These are phyloP conservation scores for Eupithecia vulgata DNA, from an alignment of 2,888 invertebrate species.

Conservation along the genomic window DNA sequence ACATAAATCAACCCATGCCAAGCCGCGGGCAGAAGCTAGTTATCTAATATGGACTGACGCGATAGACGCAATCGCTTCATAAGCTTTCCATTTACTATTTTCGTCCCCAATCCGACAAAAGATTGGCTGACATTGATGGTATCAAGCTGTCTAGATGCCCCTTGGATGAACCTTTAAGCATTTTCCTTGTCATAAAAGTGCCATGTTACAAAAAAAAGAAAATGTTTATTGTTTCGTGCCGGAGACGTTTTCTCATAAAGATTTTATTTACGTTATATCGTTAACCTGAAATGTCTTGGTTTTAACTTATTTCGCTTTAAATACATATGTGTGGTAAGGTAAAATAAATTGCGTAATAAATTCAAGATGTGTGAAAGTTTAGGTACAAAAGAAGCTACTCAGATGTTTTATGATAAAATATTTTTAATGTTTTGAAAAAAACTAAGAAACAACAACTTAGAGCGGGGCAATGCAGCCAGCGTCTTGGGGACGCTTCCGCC, in stretches of 20 bases:
- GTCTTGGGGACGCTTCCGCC: no score
- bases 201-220: conserved; percentile 40
- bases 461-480: no score
- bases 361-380: background rate
- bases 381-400: no score
- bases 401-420: background rate
- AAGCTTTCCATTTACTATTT: background rate
- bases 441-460: no score
- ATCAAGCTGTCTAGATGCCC: conserved; percentile 10
- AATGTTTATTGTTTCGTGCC: conserved; percentile 44
- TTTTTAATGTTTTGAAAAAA: no score
- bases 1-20: no score
- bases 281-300: conserved; percentile 24
- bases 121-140: conserved; percentile 6
- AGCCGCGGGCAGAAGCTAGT: no score
- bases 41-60: background rate
- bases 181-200: conserved; percentile 46
- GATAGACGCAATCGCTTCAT: background rate
- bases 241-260: conserved; percentile 44
- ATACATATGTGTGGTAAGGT: background rate
- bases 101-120: background rate
- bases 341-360: background rate
- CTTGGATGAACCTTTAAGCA: conserved; percentile 30
- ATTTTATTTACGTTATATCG: conserved; percentile 31
- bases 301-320: conserved; percentile 21